Evolutionary conservation across 2,113 vertebrate species (phyloP).

Genomic region (Amblyornis subalaris): DNA sequence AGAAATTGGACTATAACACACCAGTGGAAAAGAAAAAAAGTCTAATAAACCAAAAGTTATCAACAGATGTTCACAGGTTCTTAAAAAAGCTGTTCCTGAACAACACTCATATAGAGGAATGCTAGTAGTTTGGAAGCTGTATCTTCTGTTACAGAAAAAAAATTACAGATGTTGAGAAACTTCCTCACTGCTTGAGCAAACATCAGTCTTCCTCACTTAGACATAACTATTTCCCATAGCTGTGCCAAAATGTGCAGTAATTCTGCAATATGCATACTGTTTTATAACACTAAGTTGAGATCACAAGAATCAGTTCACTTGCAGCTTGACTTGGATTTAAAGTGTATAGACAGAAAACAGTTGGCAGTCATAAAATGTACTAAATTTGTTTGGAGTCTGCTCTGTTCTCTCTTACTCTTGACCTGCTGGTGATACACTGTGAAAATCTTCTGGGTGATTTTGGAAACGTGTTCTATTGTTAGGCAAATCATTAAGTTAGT

Average conservation of each 20-base stretch:
- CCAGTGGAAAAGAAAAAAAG: background rate
- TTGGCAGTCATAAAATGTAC: background rate
- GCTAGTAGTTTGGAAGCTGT: slow-evolving; percentile 1
- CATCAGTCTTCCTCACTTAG: slow-evolving; percentile 36
- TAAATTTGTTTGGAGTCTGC: background rate
- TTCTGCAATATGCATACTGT: slow-evolving; percentile 27
- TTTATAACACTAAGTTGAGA: slow-evolving; percentile 43
- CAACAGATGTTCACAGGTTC: slow-evolving; percentile 3
- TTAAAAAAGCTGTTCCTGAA: background rate
- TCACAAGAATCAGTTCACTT: slow-evolving; percentile 35
- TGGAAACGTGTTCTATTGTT: slow-evolving; percentile 7
- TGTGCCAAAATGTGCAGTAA: slow-evolving; percentile 41
- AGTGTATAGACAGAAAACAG: slow-evolving; percentile 10
- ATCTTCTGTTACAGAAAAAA: background rate
- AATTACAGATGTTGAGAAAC: slow-evolving; percentile 8
- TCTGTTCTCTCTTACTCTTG: background rate
- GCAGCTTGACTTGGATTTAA: slow-evolving; percentile 49
- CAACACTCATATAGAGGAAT: background rate
- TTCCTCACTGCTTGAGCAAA: slow-evolving; percentile 15
- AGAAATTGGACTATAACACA: background rate
- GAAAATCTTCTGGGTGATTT: slow-evolving; percentile 46
- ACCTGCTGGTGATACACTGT: background rate
- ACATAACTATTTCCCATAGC: background rate
- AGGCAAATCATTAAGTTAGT: slow-evolving; percentile 46
- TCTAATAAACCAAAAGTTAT: slow-evolving; percentile 7